Evolutionary conservation across 2,797 vertebrate genomes (phyloP).

Genomic region (Coregonus suidteri): DNA sequence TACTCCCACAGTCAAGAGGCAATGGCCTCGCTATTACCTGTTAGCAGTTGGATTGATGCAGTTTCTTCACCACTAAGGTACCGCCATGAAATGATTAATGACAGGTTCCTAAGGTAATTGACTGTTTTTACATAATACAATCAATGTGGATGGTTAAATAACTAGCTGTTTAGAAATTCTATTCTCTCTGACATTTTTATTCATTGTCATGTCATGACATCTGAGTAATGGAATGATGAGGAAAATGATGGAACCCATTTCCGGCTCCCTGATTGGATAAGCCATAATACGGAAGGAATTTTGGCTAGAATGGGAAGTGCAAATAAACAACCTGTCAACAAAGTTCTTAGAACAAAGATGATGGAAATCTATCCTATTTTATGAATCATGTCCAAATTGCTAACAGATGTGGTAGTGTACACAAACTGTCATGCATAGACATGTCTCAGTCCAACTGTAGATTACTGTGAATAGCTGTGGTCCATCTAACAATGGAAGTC

Average conservation of each 20-base stretch:
- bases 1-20: constrained; percentile 20
- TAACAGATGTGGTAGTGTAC: constrained; percentile 18
- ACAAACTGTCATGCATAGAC: not conserved
- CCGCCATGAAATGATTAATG: not conserved
- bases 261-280: constrained; percentile 1
- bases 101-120: not conserved
- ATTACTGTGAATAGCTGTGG: not conserved
- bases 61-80: constrained; percentile 3
- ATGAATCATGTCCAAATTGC: not conserved
- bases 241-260: not conserved
- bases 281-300: too few relatives aligned
- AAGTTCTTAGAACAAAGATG: not conserved
- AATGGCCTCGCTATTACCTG: constrained; percentile 16
- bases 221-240: not conserved
- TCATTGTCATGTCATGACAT: not conserved
- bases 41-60: not conserved
- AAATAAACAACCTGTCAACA: constrained; percentile 16
- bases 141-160: not conserved
- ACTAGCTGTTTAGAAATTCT: not conserved
- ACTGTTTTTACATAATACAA: not conserved
- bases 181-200: not conserved
- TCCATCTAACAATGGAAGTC: not conserved
- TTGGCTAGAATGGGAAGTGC: not conserved
- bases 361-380: constrained; percentile 7
- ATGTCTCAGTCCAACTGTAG: not conserved